Percentiles rank a stretch among this genome's conserved stretches.
Conservation (phyloP, 2,797 vertebrate species). For the Enteromius argenteus region DNA sequence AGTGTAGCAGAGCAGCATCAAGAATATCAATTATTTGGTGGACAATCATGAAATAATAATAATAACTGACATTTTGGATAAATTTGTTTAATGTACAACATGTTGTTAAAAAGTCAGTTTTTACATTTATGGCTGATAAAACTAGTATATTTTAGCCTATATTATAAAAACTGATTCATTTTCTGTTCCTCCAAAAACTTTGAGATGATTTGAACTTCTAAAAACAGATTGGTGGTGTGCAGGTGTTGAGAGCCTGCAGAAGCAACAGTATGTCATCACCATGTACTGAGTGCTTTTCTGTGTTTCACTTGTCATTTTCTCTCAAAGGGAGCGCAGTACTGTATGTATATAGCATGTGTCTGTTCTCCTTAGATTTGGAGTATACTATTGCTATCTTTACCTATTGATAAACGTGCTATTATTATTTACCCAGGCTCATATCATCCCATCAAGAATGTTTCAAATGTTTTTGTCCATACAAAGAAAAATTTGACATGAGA, state of each 20-base stretch:
- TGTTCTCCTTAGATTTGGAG: not conserved
- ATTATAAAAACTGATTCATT: not conserved
- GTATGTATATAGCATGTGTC: not conserved
- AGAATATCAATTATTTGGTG: not conserved
- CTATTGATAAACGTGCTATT: not conserved
- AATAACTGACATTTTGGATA: not conserved
- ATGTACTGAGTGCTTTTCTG: slow-evolving; percentile 61
- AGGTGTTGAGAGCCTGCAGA: slow-evolving; percentile 21
- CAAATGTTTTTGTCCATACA: not conserved
- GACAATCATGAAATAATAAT: not conserved
- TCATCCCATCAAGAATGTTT: not conserved
- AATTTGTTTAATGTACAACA: not conserved
- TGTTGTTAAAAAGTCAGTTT: not conserved
- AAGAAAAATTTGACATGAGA: not conserved
- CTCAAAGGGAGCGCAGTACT: slow-evolving; percentile 36
- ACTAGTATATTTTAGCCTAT: not conserved
- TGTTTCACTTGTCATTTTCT: slow-evolving; percentile 52
- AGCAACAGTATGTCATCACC: slow-evolving; percentile 40
- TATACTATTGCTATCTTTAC: not conserved
- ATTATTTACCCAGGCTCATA: not conserved
- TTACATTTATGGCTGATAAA: not conserved
- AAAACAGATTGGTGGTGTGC: slow-evolving; percentile 7
- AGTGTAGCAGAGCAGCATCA: not conserved
- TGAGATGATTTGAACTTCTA: not conserved
- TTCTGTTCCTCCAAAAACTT: not conserved